phyloP scores from a whole-genome alignment of 2,888 invertebrate genomes.

The Punctoribates punctum region DNA sequence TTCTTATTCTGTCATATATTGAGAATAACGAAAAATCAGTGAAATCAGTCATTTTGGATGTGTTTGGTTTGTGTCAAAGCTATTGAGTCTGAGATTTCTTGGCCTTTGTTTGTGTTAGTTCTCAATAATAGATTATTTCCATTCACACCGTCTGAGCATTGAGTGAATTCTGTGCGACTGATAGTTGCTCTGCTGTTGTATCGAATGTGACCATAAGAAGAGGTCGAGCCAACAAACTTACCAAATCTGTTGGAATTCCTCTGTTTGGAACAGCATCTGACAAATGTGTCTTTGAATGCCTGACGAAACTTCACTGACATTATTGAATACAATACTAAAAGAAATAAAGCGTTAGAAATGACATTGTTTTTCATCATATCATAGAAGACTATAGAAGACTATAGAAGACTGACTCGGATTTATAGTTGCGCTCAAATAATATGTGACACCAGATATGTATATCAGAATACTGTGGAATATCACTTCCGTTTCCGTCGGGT shows the following conservation, averaged over 20 bases:
- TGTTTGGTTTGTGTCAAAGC: neutral
- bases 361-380: neutral
- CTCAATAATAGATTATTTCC: constrained; percentile 12
- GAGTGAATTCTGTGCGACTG: constrained; percentile 10
- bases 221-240: constrained; percentile 23
- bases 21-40: neutral
- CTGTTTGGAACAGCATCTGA: constrained; percentile 22
- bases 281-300: constrained; percentile 54
- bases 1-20: too few species aligned
- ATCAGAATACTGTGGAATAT: constrained; percentile 51
- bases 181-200: neutral
- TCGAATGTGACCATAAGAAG: neutral
- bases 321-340: constrained; percentile 54
- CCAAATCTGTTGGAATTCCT: constrained; percentile 17
- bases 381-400: neutral
- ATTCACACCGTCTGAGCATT: neutral
- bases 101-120: neutral
- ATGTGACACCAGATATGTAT: constrained; percentile 54
- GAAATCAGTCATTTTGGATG: neutral
- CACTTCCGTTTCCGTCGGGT: constrained; percentile 49
- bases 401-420: constrained; percentile 50
- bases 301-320: constrained; percentile 55
- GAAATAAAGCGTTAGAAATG: neutral
- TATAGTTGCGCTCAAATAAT: constrained; percentile 54
- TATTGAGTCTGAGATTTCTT: neutral